These are phyloP conservation scores for Cephus nigrinus DNA, from an alignment of 2,888 invertebrate genomes.

Conservation along the genomic window DNA sequence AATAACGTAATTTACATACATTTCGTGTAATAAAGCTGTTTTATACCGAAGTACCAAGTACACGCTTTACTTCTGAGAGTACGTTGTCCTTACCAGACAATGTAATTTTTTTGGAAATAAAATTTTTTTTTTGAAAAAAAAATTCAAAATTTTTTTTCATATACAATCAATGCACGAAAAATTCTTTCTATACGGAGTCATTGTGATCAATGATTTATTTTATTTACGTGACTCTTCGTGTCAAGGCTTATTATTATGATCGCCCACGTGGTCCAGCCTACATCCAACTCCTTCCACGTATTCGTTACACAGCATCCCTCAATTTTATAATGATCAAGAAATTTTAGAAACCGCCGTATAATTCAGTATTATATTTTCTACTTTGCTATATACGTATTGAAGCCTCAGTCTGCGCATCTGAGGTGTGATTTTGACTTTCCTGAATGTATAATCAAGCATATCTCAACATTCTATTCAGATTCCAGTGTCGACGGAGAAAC, in stretches of 20 bases:
- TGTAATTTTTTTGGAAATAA: not conserved
- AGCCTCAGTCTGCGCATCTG: not conserved
- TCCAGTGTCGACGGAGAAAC: not conserved
- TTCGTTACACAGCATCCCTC: not conserved
- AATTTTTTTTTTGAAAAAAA: too few species aligned
- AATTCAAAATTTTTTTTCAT: not conserved
- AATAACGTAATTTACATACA: slow-evolving; percentile 60
- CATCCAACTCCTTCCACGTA: not conserved
- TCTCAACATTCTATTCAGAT: not conserved
- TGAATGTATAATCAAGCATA: not conserved
- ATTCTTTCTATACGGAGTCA: not conserved
- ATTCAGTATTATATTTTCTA: not conserved
- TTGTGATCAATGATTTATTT: not conserved
- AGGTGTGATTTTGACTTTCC: not conserved
- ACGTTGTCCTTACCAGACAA: not conserved
- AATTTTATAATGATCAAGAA: not conserved
- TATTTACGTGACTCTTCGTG: not conserved
- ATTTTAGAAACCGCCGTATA: not conserved
- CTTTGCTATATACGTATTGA: not conserved
- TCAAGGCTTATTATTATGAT: not conserved
- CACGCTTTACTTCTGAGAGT: slow-evolving; percentile 35
- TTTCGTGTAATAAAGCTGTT: slow-evolving; percentile 50
- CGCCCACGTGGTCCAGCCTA: not conserved
- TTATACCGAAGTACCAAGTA: slow-evolving; percentile 40
- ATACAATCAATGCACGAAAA: not conserved